Evolutionary conservation across 2,797 vertebrate species (phyloP).

Genomic region (Halcyon leucocephala): DNA sequence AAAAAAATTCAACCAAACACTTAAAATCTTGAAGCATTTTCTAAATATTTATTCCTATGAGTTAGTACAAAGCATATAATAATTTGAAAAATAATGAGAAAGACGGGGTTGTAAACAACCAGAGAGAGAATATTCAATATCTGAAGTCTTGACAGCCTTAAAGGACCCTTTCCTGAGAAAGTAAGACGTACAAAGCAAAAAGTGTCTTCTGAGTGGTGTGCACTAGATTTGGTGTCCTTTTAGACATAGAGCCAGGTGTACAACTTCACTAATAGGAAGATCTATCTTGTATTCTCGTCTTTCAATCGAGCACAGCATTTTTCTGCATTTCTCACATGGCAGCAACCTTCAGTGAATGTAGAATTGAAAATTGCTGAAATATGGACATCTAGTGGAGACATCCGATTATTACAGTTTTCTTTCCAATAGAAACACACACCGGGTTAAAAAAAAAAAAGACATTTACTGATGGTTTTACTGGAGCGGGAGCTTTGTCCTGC

Average conservation of each 20-base stretch:
- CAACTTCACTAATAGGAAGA: neutral
- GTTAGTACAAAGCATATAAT: neutral
- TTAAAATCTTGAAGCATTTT: neutral
- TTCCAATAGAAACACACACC: neutral
- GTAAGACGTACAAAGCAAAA: neutral
- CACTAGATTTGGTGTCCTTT: neutral
- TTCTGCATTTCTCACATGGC: neutral
- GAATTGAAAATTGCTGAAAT: constrained; percentile 68
- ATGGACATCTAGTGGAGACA: constrained; percentile 74
- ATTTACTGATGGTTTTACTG: neutral
- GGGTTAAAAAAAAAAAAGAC: neutral
- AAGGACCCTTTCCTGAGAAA: neutral
- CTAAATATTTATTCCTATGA: neutral
- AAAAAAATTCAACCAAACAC: fast-evolving
- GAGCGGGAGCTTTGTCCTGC: neutral
- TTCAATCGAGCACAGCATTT: neutral
- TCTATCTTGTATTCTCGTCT: neutral
- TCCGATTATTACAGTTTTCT: neutral
- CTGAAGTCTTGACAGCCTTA: neutral
- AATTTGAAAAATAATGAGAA: neutral
- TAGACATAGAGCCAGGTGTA: neutral
- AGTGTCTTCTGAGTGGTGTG: neutral
- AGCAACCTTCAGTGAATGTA: neutral
- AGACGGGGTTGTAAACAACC: neutral
- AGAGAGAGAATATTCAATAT: neutral